Conservation (phyloP, 2,888 invertebrate genomes). For the Drosophila birchii region DNA sequence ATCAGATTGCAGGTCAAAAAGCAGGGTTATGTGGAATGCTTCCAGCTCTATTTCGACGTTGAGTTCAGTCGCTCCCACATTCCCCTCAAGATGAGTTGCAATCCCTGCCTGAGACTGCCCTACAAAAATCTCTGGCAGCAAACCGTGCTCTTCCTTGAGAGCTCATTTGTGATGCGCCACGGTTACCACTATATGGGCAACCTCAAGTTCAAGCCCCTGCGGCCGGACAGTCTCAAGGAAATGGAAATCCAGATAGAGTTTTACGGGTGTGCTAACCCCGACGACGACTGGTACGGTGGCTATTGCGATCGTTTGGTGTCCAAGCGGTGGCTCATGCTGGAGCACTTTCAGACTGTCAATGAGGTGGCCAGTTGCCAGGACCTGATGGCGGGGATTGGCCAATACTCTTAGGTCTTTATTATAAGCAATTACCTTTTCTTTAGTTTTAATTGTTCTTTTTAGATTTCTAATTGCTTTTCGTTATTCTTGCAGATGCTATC, state of each 20-base stretch:
- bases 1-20: constrained; percentile 35
- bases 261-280: not conserved
- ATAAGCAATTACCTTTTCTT: not conserved
- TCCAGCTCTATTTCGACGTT: constrained; percentile 68
- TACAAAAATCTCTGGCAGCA: constrained; percentile 59
- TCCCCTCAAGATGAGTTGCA: constrained; percentile 48
- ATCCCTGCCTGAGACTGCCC: constrained; percentile 49
- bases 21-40: constrained; percentile 53
- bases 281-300: not conserved
- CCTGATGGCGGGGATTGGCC: not conserved
- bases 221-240: constrained; percentile 20
- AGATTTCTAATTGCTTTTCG: not conserved
- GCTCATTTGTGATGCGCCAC: constrained; percentile 53
- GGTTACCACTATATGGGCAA: constrained; percentile 46
- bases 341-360: constrained; percentile 38
- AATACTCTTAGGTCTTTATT: constrained; percentile 6
- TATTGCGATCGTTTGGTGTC: constrained; percentile 20
- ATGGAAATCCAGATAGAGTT: constrained; percentile 58
- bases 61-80: constrained; percentile 56
- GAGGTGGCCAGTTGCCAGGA: constrained; percentile 64
- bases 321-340: constrained; percentile 57
- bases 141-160: constrained; percentile 60
- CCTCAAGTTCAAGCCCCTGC: constrained; percentile 33
- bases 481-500: constrained; percentile 88
- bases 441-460: too few species aligned